phyloP scores from a whole-genome alignment of 1,140 invertebrate genomes.

The Argopecten irradians region DNA sequence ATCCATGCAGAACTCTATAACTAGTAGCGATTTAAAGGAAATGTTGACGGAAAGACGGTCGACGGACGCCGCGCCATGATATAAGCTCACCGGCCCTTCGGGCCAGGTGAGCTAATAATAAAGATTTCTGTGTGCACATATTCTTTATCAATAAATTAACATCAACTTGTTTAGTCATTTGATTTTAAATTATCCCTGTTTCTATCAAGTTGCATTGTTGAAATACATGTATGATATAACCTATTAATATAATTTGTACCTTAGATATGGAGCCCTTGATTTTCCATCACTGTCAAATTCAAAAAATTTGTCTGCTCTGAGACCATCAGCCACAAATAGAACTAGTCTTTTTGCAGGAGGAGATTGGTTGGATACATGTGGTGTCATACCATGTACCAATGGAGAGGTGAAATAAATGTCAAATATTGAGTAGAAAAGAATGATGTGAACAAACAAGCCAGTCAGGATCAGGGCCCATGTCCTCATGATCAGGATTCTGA shows the following conservation, averaged over 20 bases:
- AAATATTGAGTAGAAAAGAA: slow-evolving; percentile 82
- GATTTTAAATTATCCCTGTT: neutral
- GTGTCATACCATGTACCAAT: slow-evolving; percentile 79
- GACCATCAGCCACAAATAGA: slow-evolving; percentile 91
- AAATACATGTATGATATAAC: too few species aligned
- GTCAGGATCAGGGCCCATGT: slow-evolving; percentile 67
- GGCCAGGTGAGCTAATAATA: too few species aligned
- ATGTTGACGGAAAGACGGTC: too few species aligned
- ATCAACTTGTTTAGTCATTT: neutral
- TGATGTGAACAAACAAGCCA: slow-evolving; percentile 79
- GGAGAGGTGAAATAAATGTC: slow-evolving; percentile 83
- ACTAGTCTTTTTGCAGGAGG: slow-evolving; percentile 88
- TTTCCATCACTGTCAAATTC: slow-evolving; percentile 77
- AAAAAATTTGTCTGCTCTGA: slow-evolving; percentile 89
- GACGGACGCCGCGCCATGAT: too few species aligned
- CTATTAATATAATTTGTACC: slow-evolving; percentile 73
- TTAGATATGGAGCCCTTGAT: slow-evolving; percentile 79
- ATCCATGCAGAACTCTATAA: too few species aligned
- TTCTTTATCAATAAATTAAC: too few species aligned
- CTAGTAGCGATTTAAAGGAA: too few species aligned
- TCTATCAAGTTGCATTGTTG: neutral
- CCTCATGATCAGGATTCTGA: slow-evolving; percentile 50
- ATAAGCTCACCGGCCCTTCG: too few species aligned
- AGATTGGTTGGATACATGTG: slow-evolving; percentile 52
- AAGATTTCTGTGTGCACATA: too few species aligned